phyloP scores from a whole-genome alignment of 2,888 invertebrate species.

The Lycaena phlaeas region DNA sequence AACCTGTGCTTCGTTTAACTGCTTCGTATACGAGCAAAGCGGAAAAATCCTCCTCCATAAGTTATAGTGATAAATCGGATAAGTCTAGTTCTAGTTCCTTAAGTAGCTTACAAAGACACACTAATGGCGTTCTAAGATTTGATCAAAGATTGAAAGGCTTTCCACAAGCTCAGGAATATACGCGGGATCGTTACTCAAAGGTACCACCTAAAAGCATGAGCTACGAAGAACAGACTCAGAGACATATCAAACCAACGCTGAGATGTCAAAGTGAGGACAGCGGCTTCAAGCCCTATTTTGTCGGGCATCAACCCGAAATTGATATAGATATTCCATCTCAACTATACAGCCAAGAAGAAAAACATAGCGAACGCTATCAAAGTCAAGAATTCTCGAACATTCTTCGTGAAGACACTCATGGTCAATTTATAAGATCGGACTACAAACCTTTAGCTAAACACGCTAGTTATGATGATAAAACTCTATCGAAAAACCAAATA shows the following conservation, averaged over 20 bases:
- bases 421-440: constrained; percentile 64
- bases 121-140: constrained; percentile 50
- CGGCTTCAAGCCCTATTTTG: constrained; percentile 52
- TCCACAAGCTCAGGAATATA: constrained; percentile 34
- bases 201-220: constrained; percentile 63
- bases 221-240: constrained; percentile 57
- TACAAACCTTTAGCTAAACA: constrained; percentile 75
- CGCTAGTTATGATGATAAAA: constrained; percentile 78
- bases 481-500: constrained; percentile 75
- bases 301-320: constrained; percentile 64
- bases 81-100: constrained; percentile 68
- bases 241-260: constrained; percentile 62
- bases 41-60: constrained; percentile 67
- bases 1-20: constrained; percentile 46
- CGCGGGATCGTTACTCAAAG: constrained; percentile 51
- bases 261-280: constrained; percentile 76
- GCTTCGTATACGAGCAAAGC: constrained; percentile 42
- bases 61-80: constrained; percentile 65
- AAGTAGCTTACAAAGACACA: constrained; percentile 61
- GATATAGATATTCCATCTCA: constrained; percentile 72
- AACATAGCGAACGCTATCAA: constrained; percentile 76
- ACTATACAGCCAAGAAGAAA: constrained; percentile 75
- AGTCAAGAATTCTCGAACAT: constrained; percentile 76
- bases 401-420: constrained; percentile 45
- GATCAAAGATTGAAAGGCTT: constrained; percentile 50